Evolutionary conservation across 2,113 vertebrate genomes (phyloP).

Genomic region (Panurus biarmicus): DNA sequence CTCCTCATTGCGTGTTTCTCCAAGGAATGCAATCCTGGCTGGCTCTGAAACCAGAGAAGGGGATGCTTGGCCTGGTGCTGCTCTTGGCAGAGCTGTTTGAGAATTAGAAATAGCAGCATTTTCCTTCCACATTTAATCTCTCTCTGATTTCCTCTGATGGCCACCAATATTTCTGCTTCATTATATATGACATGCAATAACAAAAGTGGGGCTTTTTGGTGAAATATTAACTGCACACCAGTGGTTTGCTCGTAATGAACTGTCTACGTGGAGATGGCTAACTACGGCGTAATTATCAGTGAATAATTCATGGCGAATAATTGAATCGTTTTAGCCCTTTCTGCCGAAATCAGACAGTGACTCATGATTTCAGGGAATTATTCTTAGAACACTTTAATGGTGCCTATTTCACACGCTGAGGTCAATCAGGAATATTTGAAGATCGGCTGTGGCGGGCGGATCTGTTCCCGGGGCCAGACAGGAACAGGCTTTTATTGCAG

Average conservation of each 20-base stretch:
- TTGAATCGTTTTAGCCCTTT: slow-evolving; percentile 25
- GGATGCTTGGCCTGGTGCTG: neutral
- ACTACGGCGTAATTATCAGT: slow-evolving; percentile 28
- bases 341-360: slow-evolving; percentile 22
- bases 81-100: neutral
- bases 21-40: neutral
- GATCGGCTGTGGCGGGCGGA: neutral
- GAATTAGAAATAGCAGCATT: neutral
- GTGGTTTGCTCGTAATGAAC: neutral
- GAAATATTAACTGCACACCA: neutral
- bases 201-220: neutral
- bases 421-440: slow-evolving; percentile 40
- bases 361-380: slow-evolving; percentile 43
- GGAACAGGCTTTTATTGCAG: neutral
- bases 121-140: neutral
- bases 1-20: neutral
- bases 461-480: slow-evolving; percentile 4
- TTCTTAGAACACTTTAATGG: slow-evolving; percentile 21
- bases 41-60: neutral
- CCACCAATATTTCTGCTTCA: neutral
- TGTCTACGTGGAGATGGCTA: neutral
- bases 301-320: slow-evolving; percentile 55
- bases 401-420: neutral
- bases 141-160: neutral
- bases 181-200: neutral